Evolutionary conservation across 2,888 invertebrate species (phyloP).

Genomic region (Phymatocera aterrima): DNA sequence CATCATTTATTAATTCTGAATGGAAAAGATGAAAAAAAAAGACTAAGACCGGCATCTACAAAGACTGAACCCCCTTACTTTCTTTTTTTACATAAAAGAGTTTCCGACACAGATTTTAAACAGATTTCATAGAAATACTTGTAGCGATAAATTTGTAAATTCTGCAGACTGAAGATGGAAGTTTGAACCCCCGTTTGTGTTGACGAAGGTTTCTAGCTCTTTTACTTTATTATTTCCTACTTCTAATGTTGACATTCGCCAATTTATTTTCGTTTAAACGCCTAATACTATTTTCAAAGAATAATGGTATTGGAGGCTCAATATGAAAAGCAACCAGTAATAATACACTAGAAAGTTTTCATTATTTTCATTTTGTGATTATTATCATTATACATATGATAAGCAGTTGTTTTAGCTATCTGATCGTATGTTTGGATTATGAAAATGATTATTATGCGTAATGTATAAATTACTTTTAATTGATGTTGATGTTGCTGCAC

Average conservation of each 20-base stretch:
- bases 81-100: background rate
- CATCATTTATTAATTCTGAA: background rate
- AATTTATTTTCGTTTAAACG: background rate
- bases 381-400: background rate
- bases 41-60: slow-evolving; percentile 6
- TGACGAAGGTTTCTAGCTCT: background rate
- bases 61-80: slow-evolving; percentile 17
- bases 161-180: slow-evolving; percentile 2
- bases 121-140: slow-evolving; percentile 11
- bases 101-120: slow-evolving; percentile 21
- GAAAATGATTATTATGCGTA: background rate
- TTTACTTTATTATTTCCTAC: too few relatives aligned
- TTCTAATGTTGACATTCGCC: too few relatives aligned
- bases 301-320: background rate
- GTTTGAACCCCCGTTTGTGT: background rate
- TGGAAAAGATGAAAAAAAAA: too few relatives aligned
- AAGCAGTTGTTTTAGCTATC: slow-evolving; percentile 9
- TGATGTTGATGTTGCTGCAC: background rate
- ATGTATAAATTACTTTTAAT: background rate
- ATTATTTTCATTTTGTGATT: background rate
- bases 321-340: background rate
- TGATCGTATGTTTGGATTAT: background rate
- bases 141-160: background rate
- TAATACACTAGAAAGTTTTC: background rate
- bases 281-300: background rate